Base-by-base conservation (phyloP, 2,113 vertebrate genomes). In the Narcine bancroftii region DNA sequence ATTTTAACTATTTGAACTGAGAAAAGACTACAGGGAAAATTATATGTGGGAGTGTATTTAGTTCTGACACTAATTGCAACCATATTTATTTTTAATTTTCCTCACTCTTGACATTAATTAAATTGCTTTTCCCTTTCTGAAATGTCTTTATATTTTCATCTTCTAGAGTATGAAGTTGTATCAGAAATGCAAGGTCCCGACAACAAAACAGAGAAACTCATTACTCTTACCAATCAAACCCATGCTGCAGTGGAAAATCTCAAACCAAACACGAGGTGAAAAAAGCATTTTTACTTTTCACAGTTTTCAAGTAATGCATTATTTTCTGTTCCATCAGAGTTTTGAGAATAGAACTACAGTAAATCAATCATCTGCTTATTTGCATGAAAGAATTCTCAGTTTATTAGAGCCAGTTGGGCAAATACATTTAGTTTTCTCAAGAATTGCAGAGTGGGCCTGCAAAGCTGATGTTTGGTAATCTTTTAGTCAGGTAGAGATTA, bases 221-320 rank as follows among this genome's bases (percentile, higher is more conserved):
- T 98, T 93, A 94, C 97, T 95, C 96, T 96, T 92, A 99, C 99
- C 93, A 98, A 99, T 95, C 98, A 99, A 95, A 99, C 99, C 0
- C 97, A 99, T 94, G 97, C 98, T 92, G 96, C 98, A 0, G 97
- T 99, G 94, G 99, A 99, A 96, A 99, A 99, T 93, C 95, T 99
- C 92, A 97, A 97, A 94, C 98, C 98, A 93, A 96, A 99, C 93
- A 99, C 97, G 95, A 99, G 96, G 98, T 99, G 96, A 94, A 92
- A 66, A 91, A 45, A 26, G 11, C 15, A 45, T 45, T 45, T 69
- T 71, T 71, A 91, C 71, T 91, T 42, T 42, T 69, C 42, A 45
- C 65, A 29, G 45, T 66, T 69, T n/a, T 21, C 36, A 89, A 65
- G 56, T 42, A 89, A 91, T 42, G 26, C 2, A 47, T 33, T 39